Evolutionary conservation across 2,113 vertebrate genomes (phyloP).

Genomic region (Oreotrochilus melanogaster): DNA sequence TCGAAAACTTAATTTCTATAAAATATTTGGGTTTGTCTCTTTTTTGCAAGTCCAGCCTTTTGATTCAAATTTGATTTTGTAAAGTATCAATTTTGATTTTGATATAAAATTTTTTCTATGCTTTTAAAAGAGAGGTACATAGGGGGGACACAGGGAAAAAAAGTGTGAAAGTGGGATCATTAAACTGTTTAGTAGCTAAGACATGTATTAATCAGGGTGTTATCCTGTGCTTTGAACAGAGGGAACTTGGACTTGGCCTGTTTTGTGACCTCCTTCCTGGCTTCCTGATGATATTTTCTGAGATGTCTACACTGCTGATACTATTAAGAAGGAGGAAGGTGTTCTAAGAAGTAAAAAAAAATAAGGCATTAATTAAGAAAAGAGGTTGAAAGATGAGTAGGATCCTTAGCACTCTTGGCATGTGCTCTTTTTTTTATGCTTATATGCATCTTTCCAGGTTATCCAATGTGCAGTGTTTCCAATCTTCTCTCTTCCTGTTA

Average conservation of each 20-base stretch:
- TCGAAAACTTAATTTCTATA: neutral
- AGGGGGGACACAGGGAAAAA: neutral
- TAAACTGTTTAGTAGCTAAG: neutral
- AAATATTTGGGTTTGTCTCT: neutral
- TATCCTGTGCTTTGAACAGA: neutral
- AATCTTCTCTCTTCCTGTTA: neutral
- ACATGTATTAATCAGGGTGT: neutral
- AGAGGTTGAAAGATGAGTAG: neutral
- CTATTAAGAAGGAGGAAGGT: neutral
- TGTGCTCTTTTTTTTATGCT: neutral
- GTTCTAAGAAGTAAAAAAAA: neutral
- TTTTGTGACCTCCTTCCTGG: neutral
- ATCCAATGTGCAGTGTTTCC: neutral
- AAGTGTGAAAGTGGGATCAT: neutral
- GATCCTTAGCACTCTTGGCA: neutral
- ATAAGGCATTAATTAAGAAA: neutral
- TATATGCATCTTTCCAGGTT: slow-evolving; percentile 8
- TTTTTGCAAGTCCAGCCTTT: neutral
- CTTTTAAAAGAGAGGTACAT: neutral
- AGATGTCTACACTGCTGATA: neutral
- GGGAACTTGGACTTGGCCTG: neutral
- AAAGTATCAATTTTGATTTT: neutral
- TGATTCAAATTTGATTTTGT: neutral
- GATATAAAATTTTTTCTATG: neutral
- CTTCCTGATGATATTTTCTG: neutral